These are phyloP conservation scores for Excalfactoria chinensis DNA, from an alignment of 2,113 vertebrate species.

Conservation along the genomic window DNA sequence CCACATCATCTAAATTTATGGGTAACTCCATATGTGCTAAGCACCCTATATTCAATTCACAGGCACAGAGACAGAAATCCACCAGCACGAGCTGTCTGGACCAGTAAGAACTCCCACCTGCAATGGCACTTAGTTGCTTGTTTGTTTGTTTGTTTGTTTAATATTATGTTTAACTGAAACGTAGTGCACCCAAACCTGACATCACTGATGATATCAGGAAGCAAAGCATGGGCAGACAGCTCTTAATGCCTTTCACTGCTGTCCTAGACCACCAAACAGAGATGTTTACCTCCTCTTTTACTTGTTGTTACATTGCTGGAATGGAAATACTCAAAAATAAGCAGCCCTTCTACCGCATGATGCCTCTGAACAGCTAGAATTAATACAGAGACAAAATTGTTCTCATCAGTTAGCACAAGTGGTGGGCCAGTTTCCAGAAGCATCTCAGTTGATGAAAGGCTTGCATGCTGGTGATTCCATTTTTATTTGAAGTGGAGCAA, in stretches of 20 bases:
- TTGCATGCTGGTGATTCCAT: neutral
- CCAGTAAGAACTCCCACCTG: slow-evolving; percentile 3
- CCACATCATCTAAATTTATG: slow-evolving; percentile 22
- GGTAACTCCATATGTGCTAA: neutral
- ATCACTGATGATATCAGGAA: neutral
- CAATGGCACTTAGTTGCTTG: neutral
- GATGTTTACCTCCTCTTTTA: neutral
- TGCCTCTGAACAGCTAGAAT: neutral
- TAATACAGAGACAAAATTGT: neutral
- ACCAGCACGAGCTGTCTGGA: neutral
- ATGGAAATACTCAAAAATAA: slow-evolving; percentile 7
- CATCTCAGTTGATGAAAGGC: neutral
- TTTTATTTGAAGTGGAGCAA: neutral
- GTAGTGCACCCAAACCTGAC: neutral
- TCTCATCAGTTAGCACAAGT: neutral
- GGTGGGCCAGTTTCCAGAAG: slow-evolving; percentile 12
- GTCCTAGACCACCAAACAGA: neutral
- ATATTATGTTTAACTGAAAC: neutral
- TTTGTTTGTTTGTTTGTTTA: neutral
- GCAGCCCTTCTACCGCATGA: neutral
- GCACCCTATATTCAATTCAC: neutral
- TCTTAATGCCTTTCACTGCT: neutral
- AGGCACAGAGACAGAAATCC: neutral
- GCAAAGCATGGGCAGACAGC: neutral
- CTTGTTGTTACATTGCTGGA: neutral